Evolutionary conservation across 1,140 invertebrate species (phyloP).

Genomic region (Macrosteles quadrilineatus): DNA sequence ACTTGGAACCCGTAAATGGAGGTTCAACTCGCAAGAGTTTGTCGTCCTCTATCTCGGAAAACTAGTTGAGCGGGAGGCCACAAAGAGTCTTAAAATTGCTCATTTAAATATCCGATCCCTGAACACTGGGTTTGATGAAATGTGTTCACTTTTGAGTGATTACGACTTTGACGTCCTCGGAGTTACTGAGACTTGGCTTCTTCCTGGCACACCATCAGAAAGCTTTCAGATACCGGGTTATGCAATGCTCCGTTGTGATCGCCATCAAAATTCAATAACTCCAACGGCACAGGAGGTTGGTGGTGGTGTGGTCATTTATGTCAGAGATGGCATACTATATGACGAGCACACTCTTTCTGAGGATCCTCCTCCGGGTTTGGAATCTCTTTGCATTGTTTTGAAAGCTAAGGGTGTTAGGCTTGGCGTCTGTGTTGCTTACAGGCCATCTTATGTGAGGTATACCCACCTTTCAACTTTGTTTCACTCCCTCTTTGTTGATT

Average conservation of each 20-base stretch:
- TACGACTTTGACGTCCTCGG: neutral
- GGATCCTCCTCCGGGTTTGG: neutral
- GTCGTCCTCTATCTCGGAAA: neutral
- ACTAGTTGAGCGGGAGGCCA: neutral
- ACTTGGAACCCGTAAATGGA: too few species aligned
- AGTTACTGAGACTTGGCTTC: neutral
- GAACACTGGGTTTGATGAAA: neutral
- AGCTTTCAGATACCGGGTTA: neutral
- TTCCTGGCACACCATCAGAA: neutral
- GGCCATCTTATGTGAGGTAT: neutral
- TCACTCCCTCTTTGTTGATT: neutral
- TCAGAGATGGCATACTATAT: too few species aligned
- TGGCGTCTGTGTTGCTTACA: neutral
- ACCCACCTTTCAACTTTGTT: neutral
- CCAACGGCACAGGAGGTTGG: neutral
- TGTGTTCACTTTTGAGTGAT: slow-evolving; percentile 4
- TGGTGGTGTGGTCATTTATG: neutral
- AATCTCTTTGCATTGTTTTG: neutral
- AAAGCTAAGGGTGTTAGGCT: neutral
- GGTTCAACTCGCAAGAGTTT: neutral
- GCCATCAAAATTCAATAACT: neutral
- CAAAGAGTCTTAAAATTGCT: neutral
- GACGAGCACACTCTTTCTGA: neutral
- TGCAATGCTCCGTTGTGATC: neutral
- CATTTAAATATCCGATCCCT: neutral